These are phyloP conservation scores for Pelecanus crispus DNA, from an alignment of 2,113 vertebrate genomes.

Conservation along the genomic window DNA sequence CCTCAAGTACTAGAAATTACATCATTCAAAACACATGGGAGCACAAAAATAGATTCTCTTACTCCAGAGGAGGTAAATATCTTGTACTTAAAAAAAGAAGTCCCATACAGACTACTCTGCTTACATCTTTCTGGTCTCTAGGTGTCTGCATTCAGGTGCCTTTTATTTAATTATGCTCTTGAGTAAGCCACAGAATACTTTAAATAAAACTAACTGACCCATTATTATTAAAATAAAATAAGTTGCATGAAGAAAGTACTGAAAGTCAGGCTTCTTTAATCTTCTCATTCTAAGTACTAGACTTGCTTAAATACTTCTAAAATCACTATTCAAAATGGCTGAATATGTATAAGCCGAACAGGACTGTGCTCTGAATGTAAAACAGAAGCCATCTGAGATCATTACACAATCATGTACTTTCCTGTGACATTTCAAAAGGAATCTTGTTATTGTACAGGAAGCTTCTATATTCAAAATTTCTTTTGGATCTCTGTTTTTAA, in stretches of 20 bases:
- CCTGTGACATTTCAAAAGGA: not conserved
- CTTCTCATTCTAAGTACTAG: not conserved
- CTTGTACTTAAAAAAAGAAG: not conserved
- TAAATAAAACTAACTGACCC: not conserved
- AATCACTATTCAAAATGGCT: not conserved
- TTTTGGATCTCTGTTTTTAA: not conserved
- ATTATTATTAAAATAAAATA: slow-evolving; percentile 20
- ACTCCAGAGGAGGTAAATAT: not conserved
- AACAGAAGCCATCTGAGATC: not conserved
- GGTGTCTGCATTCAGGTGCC: not conserved
- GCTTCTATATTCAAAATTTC: not conserved
- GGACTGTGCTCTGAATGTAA: not conserved
- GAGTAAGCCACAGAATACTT: not conserved
- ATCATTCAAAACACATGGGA: not conserved
- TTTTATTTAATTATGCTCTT: not conserved
- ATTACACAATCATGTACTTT: not conserved
- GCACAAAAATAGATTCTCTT: not conserved
- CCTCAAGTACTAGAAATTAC: not conserved
- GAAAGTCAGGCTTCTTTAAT: slow-evolving; percentile 12
- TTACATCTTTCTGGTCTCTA: not conserved
- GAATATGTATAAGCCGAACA: not conserved
- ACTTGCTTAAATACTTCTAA: not conserved
- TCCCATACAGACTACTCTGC: not conserved
- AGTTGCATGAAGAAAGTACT: not conserved
- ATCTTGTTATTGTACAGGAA: not conserved